Percentiles rank a stretch among this genome's conserved stretches.
phyloP scores from a whole-genome alignment of 2,888 invertebrate genomes.

The Tuberolachnus salignus region DNA sequence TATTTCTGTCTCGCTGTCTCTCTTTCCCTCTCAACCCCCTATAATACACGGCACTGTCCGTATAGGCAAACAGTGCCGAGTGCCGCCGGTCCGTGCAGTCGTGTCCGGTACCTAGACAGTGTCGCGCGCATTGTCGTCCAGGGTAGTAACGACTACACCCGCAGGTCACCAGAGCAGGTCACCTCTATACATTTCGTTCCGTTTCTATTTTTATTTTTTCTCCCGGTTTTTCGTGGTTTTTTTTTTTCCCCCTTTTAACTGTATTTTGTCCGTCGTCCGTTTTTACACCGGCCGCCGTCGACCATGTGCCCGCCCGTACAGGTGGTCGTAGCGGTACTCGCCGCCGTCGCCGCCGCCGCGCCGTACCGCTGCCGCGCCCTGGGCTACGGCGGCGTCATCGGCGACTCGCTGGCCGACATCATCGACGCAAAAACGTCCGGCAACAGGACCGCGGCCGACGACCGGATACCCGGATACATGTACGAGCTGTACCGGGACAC shows the following conservation, averaged over 20 bases:
- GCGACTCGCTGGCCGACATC: neutral
- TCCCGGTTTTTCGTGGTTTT: neutral
- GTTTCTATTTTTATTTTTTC: constrained; percentile 2
- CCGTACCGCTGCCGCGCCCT: neutral
- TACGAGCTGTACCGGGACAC: constrained; percentile 30
- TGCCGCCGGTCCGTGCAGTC: constrained; percentile 7
- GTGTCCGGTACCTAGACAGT: constrained; percentile 17
- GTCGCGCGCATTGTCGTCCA: constrained; percentile 7
- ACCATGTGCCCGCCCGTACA: constrained; percentile 4
- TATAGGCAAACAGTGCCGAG: neutral
- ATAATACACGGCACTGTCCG: too few species aligned
- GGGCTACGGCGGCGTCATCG: neutral
- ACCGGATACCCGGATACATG: constrained; percentile 37
- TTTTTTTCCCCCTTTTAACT: too few species aligned
- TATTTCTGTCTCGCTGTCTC: too few species aligned
- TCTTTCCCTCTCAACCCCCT: too few species aligned
- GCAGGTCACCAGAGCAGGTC: too few species aligned
- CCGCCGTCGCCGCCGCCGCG: neutral
- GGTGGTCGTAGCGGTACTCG: neutral
- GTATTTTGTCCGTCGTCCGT: too few species aligned
- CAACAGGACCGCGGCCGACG: neutral
- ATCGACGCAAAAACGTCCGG: neutral
- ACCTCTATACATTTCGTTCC: too few species aligned
- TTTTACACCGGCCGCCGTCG: neutral
- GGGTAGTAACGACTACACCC: neutral